Conservation (phyloP, 2,888 invertebrate species). For the Chrysolina americana region DNA sequence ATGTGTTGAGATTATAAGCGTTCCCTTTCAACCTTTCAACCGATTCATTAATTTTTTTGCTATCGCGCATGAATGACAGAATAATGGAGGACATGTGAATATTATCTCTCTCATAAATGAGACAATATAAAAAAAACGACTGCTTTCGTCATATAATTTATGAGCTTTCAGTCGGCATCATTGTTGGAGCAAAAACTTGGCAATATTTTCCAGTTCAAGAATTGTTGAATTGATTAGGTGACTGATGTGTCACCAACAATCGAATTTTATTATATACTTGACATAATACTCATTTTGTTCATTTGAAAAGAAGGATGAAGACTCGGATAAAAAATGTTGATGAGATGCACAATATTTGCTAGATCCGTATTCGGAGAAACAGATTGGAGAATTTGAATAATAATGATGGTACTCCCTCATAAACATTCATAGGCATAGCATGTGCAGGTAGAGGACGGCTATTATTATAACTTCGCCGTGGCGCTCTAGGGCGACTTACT, state of each 20-base stretch:
- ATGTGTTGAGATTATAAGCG: conserved; percentile 54
- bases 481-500: too few relatives aligned
- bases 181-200: background rate
- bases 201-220: too few relatives aligned
- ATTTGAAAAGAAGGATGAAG: background rate
- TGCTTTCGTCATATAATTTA: conserved; percentile 5
- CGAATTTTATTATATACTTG: background rate
- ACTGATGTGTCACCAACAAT: background rate
- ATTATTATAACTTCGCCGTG: too few relatives aligned
- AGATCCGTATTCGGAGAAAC: too few relatives aligned
- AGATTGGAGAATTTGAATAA: too few relatives aligned
- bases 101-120: background rate
- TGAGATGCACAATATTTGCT: background rate
- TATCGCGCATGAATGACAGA: conserved; percentile 33
- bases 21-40: conserved; percentile 49
- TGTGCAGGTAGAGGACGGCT: too few relatives aligned
- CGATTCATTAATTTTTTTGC: conserved; percentile 52
- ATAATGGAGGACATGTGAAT: conserved; percentile 6
- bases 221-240: background rate
- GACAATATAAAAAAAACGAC: conserved; percentile 2
- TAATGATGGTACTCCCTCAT: too few relatives aligned
- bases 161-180: background rate
- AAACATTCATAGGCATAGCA: too few relatives aligned
- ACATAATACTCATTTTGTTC: background rate
- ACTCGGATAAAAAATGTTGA: background rate